These are phyloP conservation scores for Chalcosyrphus nemorum DNA, from an alignment of 2,888 invertebrate genomes.

Conservation along the genomic window DNA sequence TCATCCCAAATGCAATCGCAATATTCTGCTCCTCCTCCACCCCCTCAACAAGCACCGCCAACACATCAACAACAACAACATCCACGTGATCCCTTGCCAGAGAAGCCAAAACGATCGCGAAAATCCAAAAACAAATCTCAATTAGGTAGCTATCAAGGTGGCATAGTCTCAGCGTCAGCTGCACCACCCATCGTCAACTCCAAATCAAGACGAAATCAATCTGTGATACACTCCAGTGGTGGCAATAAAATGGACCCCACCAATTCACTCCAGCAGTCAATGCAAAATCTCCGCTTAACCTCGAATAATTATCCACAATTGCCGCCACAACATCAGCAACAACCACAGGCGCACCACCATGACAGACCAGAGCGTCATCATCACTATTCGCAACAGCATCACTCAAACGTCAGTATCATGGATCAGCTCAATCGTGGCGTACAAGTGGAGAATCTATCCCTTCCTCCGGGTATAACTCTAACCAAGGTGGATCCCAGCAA, in stretches of 20 bases:
- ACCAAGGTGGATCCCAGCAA: constrained; percentile 86
- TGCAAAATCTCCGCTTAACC: constrained; percentile 77
- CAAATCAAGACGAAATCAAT: constrained; percentile 68
- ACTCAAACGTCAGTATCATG: constrained; percentile 81
- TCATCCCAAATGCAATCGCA: constrained; percentile 55
- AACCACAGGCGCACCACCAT: constrained; percentile 38
- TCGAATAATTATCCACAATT: constrained; percentile 72
- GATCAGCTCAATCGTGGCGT: constrained; percentile 82
- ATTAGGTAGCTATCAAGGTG: constrained; percentile 14
- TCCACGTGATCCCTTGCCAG: constrained; percentile 30
- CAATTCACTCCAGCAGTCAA: constrained; percentile 76
- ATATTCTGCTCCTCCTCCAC: constrained; percentile 54
- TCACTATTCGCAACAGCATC: constrained; percentile 43
- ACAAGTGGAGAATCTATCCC: constrained; percentile 85
- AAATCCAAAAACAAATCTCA: constrained; percentile 65
- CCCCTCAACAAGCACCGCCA: constrained; percentile 45
- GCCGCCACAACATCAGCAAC: constrained; percentile 64
- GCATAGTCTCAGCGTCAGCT: neutral
- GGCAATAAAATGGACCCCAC: constrained; percentile 64
- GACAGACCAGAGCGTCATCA: constrained; percentile 66
- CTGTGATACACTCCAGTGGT: constrained; percentile 65
- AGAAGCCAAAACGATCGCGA: constrained; percentile 60
- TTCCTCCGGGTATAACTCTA: constrained; percentile 92
- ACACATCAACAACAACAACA: constrained; percentile 1
- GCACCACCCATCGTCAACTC: constrained; percentile 2